A percentile compares a stretch with the other conserved stretches of the same genome.
Evolutionary conservation across 1,140 invertebrate species (phyloP).

Genomic region (Reticulitermes speratus): DNA sequence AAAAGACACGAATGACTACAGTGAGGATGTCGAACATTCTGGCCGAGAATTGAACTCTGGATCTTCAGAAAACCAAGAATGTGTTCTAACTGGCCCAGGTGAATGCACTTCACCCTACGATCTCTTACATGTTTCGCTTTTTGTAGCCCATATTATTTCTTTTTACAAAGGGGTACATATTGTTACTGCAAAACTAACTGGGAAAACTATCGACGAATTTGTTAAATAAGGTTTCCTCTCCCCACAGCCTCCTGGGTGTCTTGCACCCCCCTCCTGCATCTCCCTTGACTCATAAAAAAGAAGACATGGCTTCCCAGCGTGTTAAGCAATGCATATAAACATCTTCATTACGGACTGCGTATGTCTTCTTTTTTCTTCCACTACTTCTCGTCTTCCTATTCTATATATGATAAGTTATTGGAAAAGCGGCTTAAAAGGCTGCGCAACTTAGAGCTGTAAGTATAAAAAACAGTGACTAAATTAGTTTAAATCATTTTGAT

Average conservation of each 20-base stretch:
- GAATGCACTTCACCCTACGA: no score
- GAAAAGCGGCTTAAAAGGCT: background rate
- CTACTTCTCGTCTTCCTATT: background rate
- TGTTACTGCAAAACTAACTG: conserved; percentile 1
- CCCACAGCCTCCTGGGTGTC: conserved; percentile 8
- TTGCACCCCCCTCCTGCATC: background rate
- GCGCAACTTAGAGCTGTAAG: no score
- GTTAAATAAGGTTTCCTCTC: conserved; percentile 11
- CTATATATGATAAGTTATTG: background rate
- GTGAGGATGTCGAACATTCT: no score
- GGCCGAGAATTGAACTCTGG: no score
- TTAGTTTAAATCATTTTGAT: no score
- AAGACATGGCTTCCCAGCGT: background rate
- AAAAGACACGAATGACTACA: no score
- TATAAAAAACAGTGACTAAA: no score
- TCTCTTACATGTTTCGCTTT: no score
- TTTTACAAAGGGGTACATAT: background rate
- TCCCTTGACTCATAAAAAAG: conserved; percentile 5
- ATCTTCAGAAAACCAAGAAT: no score
- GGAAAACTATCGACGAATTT: conserved; percentile 7
- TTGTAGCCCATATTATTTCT: background rate
- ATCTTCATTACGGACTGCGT: background rate
- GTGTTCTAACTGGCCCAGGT: no score
- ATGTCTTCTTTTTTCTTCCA: background rate
- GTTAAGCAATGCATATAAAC: conserved; percentile 19